Evolutionary conservation across 2,113 vertebrate species (phyloP).

Genomic region (Dasyurus viverrinus): DNA sequence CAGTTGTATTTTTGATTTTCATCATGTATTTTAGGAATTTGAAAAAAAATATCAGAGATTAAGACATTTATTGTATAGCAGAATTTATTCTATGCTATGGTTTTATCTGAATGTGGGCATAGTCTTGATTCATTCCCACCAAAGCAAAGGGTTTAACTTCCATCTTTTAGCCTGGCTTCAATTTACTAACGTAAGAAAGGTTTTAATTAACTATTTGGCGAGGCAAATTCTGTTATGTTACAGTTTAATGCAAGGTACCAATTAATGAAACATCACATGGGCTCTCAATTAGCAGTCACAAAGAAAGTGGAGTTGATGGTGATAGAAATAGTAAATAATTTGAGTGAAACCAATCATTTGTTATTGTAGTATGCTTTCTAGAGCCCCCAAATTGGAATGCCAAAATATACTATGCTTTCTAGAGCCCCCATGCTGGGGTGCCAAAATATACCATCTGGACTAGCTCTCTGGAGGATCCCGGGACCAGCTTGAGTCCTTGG

Average conservation of each 20-base stretch:
- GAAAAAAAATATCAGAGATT: background rate
- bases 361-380: background rate
- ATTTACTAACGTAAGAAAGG: background rate
- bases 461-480: no score
- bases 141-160: background rate
- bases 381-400: no score
- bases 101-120: background rate
- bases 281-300: background rate
- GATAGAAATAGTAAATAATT: background rate
- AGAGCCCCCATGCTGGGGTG: no score
- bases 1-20: background rate
- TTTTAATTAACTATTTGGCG: background rate
- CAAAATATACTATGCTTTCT: no score
- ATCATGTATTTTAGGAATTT: background rate
- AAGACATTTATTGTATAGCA: no score
- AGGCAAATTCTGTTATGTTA: accelerated
- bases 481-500: no score
- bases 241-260: background rate
- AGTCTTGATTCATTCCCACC: background rate
- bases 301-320: background rate
- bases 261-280: background rate
- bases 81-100: background rate
- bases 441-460: no score
- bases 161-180: background rate
- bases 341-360: background rate